These are phyloP conservation scores for Corvus cornix DNA, from an alignment of 2,113 vertebrate genomes.

Conservation along the genomic window DNA sequence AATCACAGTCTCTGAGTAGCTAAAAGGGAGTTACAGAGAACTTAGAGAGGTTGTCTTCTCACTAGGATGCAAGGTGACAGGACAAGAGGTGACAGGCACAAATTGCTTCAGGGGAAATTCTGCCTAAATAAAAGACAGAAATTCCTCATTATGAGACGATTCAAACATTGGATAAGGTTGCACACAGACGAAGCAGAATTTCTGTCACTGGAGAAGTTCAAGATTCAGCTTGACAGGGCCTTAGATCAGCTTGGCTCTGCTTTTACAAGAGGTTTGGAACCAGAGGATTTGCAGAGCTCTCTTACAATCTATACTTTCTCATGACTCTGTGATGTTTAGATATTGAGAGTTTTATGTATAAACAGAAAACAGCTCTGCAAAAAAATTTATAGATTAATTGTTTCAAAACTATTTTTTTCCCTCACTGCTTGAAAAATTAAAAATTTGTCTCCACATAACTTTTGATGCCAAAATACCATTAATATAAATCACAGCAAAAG, in stretches of 20 bases:
- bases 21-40: neutral
- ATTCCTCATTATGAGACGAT: neutral
- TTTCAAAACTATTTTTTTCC: neutral
- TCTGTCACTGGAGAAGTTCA: neutral
- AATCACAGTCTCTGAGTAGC: neutral
- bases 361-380: neutral
- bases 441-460: neutral
- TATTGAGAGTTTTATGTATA: neutral
- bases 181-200: neutral
- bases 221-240: neutral
- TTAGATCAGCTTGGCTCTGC: neutral
- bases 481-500: neutral
- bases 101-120: neutral
- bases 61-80: neutral
- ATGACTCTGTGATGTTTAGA: neutral
- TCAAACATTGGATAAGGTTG: neutral
- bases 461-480: neutral
- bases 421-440: neutral
- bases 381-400: neutral
- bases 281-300: neutral
- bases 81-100: neutral
- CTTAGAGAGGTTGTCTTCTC: neutral
- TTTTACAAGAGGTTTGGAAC: neutral
- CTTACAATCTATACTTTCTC: neutral
- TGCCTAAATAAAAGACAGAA: neutral